Percentiles rank a stretch among this genome's conserved stretches.
phyloP scores from a whole-genome alignment of 1,140 invertebrate species.

The Sipha flava region DNA sequence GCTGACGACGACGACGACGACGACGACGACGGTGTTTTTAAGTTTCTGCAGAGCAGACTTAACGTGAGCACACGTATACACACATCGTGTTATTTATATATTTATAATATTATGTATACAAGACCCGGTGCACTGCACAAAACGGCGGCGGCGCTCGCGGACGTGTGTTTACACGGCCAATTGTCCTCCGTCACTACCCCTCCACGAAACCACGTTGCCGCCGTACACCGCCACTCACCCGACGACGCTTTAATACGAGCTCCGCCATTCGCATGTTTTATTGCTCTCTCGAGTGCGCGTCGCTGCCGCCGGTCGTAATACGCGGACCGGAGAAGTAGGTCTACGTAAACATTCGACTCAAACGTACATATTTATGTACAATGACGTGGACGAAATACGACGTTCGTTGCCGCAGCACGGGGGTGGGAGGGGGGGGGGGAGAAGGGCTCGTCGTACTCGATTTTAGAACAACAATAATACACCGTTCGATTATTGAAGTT shows the following conservation, averaged over 20 bases:
- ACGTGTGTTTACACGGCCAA: not conserved
- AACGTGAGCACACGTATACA: not conserved
- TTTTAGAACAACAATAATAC: too few relatives aligned
- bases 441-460: too few relatives aligned
- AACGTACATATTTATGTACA: too few relatives aligned
- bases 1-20: not conserved
- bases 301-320: not conserved
- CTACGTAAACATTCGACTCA: too few relatives aligned
- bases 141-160: not conserved
- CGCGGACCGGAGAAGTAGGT: too few relatives aligned
- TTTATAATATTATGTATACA: not conserved
- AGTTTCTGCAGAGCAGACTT: not conserved
- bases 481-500: too few relatives aligned
- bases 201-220: too few relatives aligned
- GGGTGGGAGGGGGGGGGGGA: too few relatives aligned
- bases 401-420: too few relatives aligned
- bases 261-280: not conserved
- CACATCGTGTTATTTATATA: not conserved
- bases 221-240: not conserved
- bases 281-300: not conserved
- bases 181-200: not conserved
- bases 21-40: not conserved
- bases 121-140: not conserved
- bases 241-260: not conserved
- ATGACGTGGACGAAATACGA: too few relatives aligned